These are phyloP conservation scores for Conus ventricosus DNA, from an alignment of 1,140 invertebrate genomes.

Conservation along the genomic window DNA sequence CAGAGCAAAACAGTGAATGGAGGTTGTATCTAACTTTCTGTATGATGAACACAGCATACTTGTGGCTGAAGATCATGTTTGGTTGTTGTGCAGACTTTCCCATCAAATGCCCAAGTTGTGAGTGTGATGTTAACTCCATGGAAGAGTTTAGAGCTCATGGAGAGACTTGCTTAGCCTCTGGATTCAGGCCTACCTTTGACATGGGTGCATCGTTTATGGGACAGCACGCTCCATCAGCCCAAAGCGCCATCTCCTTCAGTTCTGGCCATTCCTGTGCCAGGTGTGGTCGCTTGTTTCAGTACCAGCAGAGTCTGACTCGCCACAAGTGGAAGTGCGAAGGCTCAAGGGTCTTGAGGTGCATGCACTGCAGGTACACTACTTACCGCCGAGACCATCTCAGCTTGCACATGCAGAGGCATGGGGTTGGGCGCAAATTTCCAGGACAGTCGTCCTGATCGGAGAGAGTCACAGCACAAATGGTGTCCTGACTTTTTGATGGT, in stretches of 20 bases:
- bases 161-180: background rate
- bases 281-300: conserved; percentile 30
- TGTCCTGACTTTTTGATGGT: background rate
- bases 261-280: conserved; percentile 19
- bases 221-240: background rate
- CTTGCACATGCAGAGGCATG: background rate
- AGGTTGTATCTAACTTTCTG: no score
- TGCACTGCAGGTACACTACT: conserved; percentile 25
- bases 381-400: conserved; percentile 25
- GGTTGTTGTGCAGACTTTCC: conserved; percentile 15
- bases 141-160: background rate
- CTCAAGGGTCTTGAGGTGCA: conserved; percentile 27
- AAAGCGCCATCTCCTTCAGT: background rate
- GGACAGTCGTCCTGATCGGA: no score
- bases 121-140: background rate
- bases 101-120: background rate
- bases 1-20: no score
- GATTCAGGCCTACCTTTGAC: background rate
- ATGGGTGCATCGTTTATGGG: background rate
- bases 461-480: no score
- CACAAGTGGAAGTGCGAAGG: conserved; percentile 43
- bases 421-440: background rate
- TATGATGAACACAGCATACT: no score
- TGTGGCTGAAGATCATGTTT: background rate
- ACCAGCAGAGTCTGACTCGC: conserved; percentile 29